A percentile compares a stretch with the other conserved stretches of the same genome.
These are phyloP conservation scores for Zaprionus gabonicus DNA, from an alignment of 1,140 invertebrate species.

Conservation along the genomic window DNA sequence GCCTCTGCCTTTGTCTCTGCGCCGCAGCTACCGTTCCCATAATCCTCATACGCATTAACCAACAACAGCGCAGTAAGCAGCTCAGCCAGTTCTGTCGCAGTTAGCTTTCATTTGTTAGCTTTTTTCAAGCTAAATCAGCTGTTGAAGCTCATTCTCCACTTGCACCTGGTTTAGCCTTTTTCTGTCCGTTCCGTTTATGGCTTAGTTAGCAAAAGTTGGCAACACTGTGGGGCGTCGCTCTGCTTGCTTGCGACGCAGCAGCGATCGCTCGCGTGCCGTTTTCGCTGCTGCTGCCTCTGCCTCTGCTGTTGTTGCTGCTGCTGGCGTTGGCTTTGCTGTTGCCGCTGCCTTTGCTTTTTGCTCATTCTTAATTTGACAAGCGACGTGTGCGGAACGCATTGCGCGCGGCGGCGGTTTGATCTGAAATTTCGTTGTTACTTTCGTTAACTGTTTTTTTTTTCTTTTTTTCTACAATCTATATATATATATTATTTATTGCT, in stretches of 20 bases:
- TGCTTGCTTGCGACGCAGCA: conserved; percentile 30
- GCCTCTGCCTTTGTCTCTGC: neutral
- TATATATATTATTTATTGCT: conserved; percentile 7
- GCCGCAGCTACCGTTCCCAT: conserved; percentile 41
- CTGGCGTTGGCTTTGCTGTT: neutral
- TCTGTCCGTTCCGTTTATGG: neutral
- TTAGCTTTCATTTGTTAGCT: conserved; percentile 1
- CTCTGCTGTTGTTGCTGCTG: conserved; percentile 19
- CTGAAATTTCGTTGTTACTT: conserved; percentile 53
- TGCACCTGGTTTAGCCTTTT: neutral
- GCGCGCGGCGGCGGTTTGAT: conserved; percentile 35
- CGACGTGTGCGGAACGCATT: conserved; percentile 70
- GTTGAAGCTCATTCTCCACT: neutral
- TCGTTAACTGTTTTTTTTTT: conserved; percentile 44
- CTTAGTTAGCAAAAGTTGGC: conserved; percentile 11
- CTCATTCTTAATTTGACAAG: conserved; percentile 76
- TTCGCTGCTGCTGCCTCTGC: conserved; percentile 18
- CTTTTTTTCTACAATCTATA: neutral
- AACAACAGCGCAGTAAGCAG: conserved; percentile 35
- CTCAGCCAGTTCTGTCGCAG: conserved; percentile 1
- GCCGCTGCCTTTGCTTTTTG: conserved; percentile 58
- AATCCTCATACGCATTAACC: conserved; percentile 58
- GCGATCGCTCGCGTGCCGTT: conserved; percentile 74
- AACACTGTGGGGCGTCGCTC: conserved; percentile 14
- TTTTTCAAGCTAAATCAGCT: neutral